A percentile compares a stretch with the other conserved stretches of the same genome.
phyloP scores from a whole-genome alignment of 2,113 vertebrate genomes.

The Chloropsis cyanopogon region DNA sequence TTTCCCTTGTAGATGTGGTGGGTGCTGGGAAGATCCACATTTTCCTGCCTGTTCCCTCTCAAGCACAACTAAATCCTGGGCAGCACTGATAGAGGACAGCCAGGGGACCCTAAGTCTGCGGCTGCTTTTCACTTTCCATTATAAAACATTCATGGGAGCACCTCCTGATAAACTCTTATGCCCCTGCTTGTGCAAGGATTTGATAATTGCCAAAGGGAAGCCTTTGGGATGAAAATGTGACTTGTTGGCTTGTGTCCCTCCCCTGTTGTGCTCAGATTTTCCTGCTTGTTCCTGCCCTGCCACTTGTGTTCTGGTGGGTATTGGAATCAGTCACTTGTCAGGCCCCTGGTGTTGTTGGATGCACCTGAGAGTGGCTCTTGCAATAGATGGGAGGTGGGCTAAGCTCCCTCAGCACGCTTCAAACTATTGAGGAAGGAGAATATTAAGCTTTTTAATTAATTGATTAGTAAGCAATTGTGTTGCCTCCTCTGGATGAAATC shows the following conservation, averaged over 20 bases:
- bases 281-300: neutral
- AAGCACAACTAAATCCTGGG: neutral
- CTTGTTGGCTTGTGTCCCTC: neutral
- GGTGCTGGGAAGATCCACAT: rapidly evolving
- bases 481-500: neutral
- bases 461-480: neutral
- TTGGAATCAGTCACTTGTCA: neutral
- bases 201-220: neutral
- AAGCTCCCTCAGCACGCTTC: neutral
- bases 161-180: neutral
- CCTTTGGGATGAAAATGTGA: neutral
- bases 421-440: neutral
- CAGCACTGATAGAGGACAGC: neutral
- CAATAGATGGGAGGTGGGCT: neutral
- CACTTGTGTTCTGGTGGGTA: rapidly evolving
- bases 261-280: neutral
- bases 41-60: neutral
- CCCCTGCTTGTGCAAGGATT: conserved; percentile 23
- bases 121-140: neutral
- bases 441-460: neutral
- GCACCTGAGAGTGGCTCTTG: neutral
- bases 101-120: neutral
- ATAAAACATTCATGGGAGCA: conserved; percentile 10
- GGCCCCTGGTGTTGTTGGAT: rapidly evolving
- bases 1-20: neutral